Evolutionary conservation across 2,113 vertebrate species (phyloP).

Genomic region (Acinonyx jubatus): DNA sequence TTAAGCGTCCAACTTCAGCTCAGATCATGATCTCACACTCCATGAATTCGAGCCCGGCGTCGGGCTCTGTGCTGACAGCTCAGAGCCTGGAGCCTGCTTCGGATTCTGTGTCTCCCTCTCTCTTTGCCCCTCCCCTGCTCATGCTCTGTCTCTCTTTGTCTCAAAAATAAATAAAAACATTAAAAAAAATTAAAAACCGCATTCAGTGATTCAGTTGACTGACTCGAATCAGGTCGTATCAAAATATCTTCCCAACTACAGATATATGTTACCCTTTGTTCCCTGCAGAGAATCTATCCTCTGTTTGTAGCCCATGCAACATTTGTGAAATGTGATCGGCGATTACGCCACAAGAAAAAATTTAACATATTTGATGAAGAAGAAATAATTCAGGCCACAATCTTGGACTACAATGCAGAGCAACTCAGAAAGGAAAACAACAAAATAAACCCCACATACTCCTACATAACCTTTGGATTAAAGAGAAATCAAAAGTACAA

Average conservation of each 20-base stretch:
- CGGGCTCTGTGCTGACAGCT: no score
- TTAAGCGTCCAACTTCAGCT: no score
- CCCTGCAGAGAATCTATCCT: neutral
- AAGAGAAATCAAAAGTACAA: neutral
- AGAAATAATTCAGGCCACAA: neutral
- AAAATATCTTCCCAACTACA: constrained; percentile 6
- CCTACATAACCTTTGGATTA: neutral
- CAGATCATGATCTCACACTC: no score
- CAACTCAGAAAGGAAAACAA: neutral
- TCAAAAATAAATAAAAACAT: no score
- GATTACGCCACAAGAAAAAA: neutral
- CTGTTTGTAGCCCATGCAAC: neutral
- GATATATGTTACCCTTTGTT: neutral
- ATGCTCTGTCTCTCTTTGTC: no score
- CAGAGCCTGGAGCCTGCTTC: no score
- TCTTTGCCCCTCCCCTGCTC: no score
- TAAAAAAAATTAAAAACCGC: neutral
- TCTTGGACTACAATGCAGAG: neutral
- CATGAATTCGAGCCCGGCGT: no score
- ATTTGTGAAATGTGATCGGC: neutral
- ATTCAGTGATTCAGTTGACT: neutral
- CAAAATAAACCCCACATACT: neutral
- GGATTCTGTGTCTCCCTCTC: no score
- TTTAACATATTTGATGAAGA: neutral
- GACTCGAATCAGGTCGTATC: neutral